Percentiles rank a stretch among this genome's conserved stretches.
phyloP scores from a whole-genome alignment of 2,797 vertebrate genomes.

The Eulemur mongoz region DNA sequence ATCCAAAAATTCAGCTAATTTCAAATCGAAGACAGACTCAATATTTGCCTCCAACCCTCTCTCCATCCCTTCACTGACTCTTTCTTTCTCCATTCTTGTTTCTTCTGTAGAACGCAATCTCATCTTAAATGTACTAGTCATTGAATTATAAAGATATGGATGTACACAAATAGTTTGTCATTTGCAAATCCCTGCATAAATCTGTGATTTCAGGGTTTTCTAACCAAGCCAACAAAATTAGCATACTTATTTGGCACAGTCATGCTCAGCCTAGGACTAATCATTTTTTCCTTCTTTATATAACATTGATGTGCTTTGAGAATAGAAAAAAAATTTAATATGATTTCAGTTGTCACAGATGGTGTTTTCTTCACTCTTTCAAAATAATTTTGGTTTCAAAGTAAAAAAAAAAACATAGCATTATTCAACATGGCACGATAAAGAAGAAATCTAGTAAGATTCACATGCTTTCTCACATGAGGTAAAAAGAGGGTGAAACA shows the following conservation, averaged over 20 bases:
- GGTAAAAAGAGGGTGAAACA: neutral
- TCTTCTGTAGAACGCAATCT: neutral
- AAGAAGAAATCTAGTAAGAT: constrained; percentile 15
- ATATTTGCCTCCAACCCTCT: neutral
- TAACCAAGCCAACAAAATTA: constrained; percentile 64
- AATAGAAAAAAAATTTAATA: constrained; percentile 52
- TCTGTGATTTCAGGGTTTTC: constrained; percentile 58
- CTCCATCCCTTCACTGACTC: neutral
- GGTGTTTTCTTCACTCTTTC: constrained; percentile 64
- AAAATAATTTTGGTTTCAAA: constrained; percentile 64
- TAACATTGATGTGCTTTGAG: constrained; percentile 56
- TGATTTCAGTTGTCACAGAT: constrained; percentile 65
- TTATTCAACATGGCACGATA: neutral
- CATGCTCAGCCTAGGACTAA: constrained; percentile 45
- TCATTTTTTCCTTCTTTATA: constrained; percentile 45
- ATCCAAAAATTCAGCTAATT: neutral
- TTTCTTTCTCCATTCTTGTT: neutral
- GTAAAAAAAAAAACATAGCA: neutral
- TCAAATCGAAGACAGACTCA: neutral
- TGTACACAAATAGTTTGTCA: neutral
- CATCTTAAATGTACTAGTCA: neutral
- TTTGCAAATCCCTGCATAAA: constrained; percentile 41
- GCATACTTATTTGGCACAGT: constrained; percentile 59
- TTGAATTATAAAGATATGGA: neutral
- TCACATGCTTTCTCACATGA: neutral